These are phyloP conservation scores for Patella caerulea DNA, from an alignment of 2,888 invertebrate genomes.

Conservation along the genomic window DNA sequence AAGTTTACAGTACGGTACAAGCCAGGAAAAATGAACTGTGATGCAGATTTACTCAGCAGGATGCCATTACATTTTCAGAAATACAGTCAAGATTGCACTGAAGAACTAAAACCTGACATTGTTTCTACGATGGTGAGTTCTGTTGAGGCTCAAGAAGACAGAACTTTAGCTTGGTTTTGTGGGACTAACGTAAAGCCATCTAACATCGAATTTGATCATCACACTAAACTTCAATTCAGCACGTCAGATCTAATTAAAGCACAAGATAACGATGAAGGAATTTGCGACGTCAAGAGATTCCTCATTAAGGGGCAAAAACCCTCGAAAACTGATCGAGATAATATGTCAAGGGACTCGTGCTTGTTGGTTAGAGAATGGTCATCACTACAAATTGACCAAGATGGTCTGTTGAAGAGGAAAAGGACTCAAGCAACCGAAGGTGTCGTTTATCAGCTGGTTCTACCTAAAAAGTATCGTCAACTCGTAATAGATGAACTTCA, in stretches of 20 bases:
- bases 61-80: no score
- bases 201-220: no score
- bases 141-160: no score
- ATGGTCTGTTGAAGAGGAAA: conserved; percentile 4
- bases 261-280: conserved; percentile 18
- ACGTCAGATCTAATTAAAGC: no score
- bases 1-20: conserved; percentile 37
- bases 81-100: no score
- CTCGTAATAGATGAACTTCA: neutral
- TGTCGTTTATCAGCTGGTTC: neutral
- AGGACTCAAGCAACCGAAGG: neutral
- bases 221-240: no score
- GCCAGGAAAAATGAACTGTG: no score
- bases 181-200: no score
- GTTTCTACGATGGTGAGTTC: no score
- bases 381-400: conserved; percentile 11
- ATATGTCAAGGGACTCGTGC: neutral
- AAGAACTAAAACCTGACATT: no score
- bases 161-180: no score
- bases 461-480: neutral
- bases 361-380: conserved; percentile 22
- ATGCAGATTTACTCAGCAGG: no score
- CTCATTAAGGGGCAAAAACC: neutral
- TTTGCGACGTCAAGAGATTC: conserved; percentile 2
- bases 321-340: neutral